Base-by-base conservation (phyloP, 2,888 invertebrate genomes). In the Mamestra brassicae region DNA sequence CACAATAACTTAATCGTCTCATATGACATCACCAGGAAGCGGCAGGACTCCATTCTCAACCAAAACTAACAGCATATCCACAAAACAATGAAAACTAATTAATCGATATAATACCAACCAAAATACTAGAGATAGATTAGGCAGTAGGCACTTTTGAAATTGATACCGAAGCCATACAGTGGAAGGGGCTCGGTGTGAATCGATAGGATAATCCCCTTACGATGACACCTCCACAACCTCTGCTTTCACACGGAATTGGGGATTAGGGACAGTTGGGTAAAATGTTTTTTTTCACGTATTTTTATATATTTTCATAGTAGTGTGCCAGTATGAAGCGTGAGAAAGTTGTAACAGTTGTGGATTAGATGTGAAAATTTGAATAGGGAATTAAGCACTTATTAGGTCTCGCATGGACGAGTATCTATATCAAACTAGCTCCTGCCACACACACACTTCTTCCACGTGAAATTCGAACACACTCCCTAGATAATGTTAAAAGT, bases 181-280 rank as follows among this genome's bases (percentile, higher is more conserved):
- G 38, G 76, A 55, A 68, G 77, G 78, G 65, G 78, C 79, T 55
- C 83, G 82, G 85, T 80, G 86, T 81, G 87, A 91, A 90, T 88
- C 85, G 87, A 90, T 90, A 80, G 89, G 91, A 89, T 91, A 88
- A 91, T 87, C 87, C 84, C 81, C 71, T 83, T 69, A 87, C 89
- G 83, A 87, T 88, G 89, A 88, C 91, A 88, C 91, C 90, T 89
- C 70, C 69, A 74, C 81, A 78, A 82, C 85, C 86, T 84, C 76
- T 79, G 69, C 71, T 83, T 85, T 86, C 89, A 86, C 87, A 89
- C 87, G 83, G 78, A 86, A 88, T 86, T 71, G 64, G 68, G 82
- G 81, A 87, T 87, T 84, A 82, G 61, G 78, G 57, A 80, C 78
- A 72, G 71, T 70, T 86, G 70, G 69, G 62, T 69, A 66, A 69